A percentile compares a stretch with the other conserved stretches of the same genome.
These are phyloP conservation scores for Drosophila insularis DNA, from an alignment of 1,140 invertebrate genomes.

Conservation along the genomic window DNA sequence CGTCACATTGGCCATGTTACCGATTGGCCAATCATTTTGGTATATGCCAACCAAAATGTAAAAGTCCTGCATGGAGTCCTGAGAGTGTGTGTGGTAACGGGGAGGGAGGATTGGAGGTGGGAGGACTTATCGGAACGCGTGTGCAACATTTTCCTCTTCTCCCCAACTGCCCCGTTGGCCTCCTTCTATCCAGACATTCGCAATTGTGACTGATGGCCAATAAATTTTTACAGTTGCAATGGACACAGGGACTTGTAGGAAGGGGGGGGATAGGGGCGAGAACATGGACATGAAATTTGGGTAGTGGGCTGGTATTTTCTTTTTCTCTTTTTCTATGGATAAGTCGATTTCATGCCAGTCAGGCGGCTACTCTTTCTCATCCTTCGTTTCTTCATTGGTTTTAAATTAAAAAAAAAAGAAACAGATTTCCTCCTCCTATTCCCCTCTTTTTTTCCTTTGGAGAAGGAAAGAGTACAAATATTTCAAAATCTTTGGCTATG, in stretches of 20 bases:
- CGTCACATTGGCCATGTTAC: conserved; percentile 15
- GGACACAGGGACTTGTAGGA: conserved; percentile 42
- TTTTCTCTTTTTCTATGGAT: conserved; percentile 22
- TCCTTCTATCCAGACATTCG: conserved; percentile 47
- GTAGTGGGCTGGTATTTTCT: conserved; percentile 26
- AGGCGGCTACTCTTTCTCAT: not conserved
- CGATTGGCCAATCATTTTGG: conserved; percentile 5
- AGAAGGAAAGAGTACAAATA: not conserved
- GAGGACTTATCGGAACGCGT: conserved; percentile 61
- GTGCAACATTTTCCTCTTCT: conserved; percentile 68
- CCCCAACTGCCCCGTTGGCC: conserved; percentile 31
- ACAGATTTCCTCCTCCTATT: no score
- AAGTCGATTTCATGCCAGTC: conserved; percentile 24
- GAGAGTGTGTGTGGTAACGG: not conserved
- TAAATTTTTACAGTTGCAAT: conserved; percentile 71
- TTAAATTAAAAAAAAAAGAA: conserved; percentile 39
- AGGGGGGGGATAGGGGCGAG: not conserved
- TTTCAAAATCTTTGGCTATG: conserved; percentile 1
- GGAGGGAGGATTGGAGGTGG: not conserved
- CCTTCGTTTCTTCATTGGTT: conserved; percentile 21
- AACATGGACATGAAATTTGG: conserved; percentile 2
- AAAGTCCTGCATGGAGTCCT: not conserved
- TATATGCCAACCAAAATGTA: conserved; percentile 2
- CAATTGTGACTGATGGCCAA: conserved; percentile 79
- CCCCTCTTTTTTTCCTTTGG: no score